Percentiles rank a stretch among this genome's conserved stretches.
Evolutionary conservation across 2,888 invertebrate species (phyloP).

Genomic region (Acanthosepion esculentum): DNA sequence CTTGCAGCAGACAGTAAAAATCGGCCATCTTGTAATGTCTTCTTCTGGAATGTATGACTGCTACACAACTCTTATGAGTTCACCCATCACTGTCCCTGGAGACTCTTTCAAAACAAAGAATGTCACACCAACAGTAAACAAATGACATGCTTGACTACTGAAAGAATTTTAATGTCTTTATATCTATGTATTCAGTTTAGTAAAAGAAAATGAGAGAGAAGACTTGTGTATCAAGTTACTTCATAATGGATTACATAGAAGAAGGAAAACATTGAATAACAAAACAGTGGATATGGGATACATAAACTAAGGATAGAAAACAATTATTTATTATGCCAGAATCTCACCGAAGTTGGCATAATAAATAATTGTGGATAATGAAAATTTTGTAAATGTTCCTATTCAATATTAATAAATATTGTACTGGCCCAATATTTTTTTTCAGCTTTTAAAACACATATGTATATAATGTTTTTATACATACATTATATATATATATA

Average conservation of each 20-base stretch:
- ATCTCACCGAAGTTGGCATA: no score
- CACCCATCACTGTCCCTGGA: not conserved
- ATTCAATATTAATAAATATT: no score
- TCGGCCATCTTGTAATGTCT: not conserved
- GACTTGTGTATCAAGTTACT: not conserved
- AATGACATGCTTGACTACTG: not conserved
- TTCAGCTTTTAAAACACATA: no score
- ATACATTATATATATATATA: no score
- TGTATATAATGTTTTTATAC: no score
- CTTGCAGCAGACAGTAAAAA: not conserved
- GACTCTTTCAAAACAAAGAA: not conserved
- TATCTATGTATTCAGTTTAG: not conserved
- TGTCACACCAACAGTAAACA: not conserved
- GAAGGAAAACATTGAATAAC: not conserved
- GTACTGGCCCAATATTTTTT: no score
- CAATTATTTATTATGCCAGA: no score
- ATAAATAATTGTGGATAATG: no score
- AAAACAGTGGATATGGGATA: not conserved
- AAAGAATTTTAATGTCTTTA: not conserved
- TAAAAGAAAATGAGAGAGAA: not conserved
- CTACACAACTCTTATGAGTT: not conserved
- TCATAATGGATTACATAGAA: not conserved
- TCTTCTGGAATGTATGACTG: not conserved
- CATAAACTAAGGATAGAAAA: not conserved
- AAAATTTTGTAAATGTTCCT: no score